These are phyloP conservation scores for Antigone vipio DNA, from an alignment of 2,113 vertebrate genomes.

Conservation along the genomic window DNA sequence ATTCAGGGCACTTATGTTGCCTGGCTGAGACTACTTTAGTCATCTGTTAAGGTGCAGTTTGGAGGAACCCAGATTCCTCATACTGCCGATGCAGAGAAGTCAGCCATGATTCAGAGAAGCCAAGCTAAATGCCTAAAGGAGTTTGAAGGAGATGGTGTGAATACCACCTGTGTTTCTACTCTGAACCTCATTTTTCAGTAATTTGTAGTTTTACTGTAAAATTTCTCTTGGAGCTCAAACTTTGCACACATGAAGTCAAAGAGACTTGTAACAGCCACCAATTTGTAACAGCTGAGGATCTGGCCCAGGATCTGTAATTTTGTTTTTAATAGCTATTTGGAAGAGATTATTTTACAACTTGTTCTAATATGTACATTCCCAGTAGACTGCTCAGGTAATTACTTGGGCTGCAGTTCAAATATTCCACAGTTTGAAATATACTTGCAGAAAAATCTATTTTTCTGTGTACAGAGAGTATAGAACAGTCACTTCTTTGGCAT, in stretches of 20 bases:
- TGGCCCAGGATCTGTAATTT: constrained; percentile 48
- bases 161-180: background rate
- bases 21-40: background rate
- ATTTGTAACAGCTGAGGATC: constrained; percentile 59
- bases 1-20: background rate
- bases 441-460: constrained; percentile 31
- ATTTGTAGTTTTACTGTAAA: constrained; percentile 11
- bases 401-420: constrained; percentile 47
- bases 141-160: background rate
- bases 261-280: constrained; percentile 32
- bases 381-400: constrained; percentile 56
- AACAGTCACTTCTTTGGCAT: background rate
- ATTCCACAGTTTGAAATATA: constrained; percentile 29
- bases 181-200: constrained; percentile 17
- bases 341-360: constrained; percentile 61
- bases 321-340: constrained; percentile 56
- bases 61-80: background rate
- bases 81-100: background rate
- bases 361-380: constrained; percentile 48
- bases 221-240: constrained; percentile 15
- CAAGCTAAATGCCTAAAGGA: background rate
- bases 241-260: background rate
- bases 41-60: background rate
- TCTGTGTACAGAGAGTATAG: background rate
- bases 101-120: background rate